These are phyloP conservation scores for Pavo muticus DNA, from an alignment of 2,113 vertebrate species.

Conservation along the genomic window DNA sequence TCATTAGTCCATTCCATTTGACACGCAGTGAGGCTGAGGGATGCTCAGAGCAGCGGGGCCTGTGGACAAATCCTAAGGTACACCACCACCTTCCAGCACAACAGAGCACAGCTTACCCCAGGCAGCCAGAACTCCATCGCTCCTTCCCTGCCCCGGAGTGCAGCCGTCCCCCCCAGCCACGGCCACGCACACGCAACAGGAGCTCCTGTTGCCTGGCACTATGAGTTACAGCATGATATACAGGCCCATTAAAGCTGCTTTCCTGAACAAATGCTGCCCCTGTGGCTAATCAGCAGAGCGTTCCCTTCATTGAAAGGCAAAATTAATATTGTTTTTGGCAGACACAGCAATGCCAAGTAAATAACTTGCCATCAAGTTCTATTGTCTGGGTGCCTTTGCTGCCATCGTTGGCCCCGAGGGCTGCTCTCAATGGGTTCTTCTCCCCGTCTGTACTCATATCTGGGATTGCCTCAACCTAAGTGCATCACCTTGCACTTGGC, in stretches of 20 bases:
- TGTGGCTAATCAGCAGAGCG: constrained; percentile 34
- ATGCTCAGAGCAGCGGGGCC: background rate
- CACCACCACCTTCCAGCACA: background rate
- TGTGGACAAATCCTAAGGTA: background rate
- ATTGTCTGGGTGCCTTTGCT: constrained; percentile 4
- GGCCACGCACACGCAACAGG: accelerated
- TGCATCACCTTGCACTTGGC: no score
- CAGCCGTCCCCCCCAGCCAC: no score
- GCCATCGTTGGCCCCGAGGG: background rate
- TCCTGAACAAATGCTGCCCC: constrained; percentile 51
- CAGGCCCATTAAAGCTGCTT: constrained; percentile 34
- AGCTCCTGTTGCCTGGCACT: background rate
- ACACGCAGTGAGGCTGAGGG: constrained; percentile 19
- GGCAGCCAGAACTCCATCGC: background rate
- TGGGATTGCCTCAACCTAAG: no score
- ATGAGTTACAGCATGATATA: background rate
- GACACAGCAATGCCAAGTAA: constrained; percentile 3
- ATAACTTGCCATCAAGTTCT: constrained; percentile 23
- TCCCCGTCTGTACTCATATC: no score
- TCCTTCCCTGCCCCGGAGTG: accelerated
- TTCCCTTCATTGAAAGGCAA: constrained; percentile 35
- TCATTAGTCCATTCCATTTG: constrained; percentile 43
- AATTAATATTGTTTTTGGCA: constrained; percentile 51
- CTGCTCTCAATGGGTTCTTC: no score
- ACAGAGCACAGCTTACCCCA: background rate